Evolutionary conservation across 37 sponge, comb jelly and placozoan species (phyloP), one percentile per base, ranked within the genome.

Genomic region (Corticium candelabrum): DNA sequence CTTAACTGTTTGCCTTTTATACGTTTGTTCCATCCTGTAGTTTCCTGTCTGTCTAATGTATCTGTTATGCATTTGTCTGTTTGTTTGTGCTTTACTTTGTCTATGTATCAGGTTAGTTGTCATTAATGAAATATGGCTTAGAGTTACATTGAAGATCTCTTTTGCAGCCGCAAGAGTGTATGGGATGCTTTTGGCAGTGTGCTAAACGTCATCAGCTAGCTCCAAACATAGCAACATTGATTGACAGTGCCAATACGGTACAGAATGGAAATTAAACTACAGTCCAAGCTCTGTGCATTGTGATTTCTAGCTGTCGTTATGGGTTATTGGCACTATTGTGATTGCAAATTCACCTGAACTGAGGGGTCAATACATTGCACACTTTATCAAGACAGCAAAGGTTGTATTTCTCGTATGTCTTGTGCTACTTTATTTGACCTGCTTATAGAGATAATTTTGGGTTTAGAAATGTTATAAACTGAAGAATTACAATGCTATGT

Each of bases 351-450:
- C 68, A 0, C 68, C 37, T 1, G 91, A 91, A 30, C 78, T 79
- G 3, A 82, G 82, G 37, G 76, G 83, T 2, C 82, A 84, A 0
- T 50, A 81, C 31, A 29, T 91, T 4, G 78, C 86, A 32, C 87
- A 91, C 78, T 91, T 91, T 75, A 85, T 87, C 2, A 79, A 87
- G 67, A 79, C 86, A 35, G 91, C 91, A 7, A 85, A 87, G 78
- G 91, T 90, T 34, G 29, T 50, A 11, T 27, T 11, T 50, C 62
- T 21, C 11, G 21, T 21, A 27, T 21, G 62, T 50, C 11, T 27
- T 50, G 21, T 50, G 21, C 62, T 50, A 50, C 11, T 50, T 50
- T 11, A 50, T 11, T 27, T 11, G 21, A 11, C 21, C 21, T 11
- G 21, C 62, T 50, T 21, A 21, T 50, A 50, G 21, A n/a, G n/a